Evolutionary conservation across 2,113 vertebrate species (phyloP).

Genomic region (Himantopus leucocephalus): DNA sequence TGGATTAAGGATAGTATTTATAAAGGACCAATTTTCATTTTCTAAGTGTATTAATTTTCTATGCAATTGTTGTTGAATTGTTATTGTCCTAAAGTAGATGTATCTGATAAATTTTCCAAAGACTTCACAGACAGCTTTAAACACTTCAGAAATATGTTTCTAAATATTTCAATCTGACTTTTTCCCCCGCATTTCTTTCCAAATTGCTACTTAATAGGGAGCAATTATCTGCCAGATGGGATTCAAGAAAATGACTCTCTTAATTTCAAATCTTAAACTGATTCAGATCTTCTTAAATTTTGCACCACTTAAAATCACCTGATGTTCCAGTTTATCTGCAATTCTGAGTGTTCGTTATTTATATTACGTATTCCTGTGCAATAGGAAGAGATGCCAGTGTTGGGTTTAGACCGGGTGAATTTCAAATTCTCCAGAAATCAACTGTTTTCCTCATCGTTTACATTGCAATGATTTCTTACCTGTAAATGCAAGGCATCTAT

Average conservation of each 20-base stretch:
- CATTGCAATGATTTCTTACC: background rate
- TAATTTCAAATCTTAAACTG: conserved; percentile 1
- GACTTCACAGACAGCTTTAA: conserved; percentile 43
- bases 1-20: conserved; percentile 72
- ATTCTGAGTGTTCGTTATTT: background rate
- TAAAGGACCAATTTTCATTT: conserved; percentile 61
- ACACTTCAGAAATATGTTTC: background rate
- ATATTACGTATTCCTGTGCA: background rate
- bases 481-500: background rate
- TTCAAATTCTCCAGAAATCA: background rate
- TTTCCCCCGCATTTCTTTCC: background rate
- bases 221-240: background rate
- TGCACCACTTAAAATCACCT: background rate
- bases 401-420: background rate
- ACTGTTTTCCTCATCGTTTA: background rate
- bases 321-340: background rate
- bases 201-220: conserved; percentile 28
- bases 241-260: background rate
- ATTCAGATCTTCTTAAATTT: background rate
- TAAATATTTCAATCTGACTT: conserved; percentile 47
- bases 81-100: conserved; percentile 7
- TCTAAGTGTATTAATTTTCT: conserved; percentile 53
- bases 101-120: conserved; percentile 46
- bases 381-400: background rate
- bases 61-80: conserved; percentile 46